Base-by-base conservation (phyloP, 1,140 invertebrate species). In the Ruditapes philippinarum region DNA sequence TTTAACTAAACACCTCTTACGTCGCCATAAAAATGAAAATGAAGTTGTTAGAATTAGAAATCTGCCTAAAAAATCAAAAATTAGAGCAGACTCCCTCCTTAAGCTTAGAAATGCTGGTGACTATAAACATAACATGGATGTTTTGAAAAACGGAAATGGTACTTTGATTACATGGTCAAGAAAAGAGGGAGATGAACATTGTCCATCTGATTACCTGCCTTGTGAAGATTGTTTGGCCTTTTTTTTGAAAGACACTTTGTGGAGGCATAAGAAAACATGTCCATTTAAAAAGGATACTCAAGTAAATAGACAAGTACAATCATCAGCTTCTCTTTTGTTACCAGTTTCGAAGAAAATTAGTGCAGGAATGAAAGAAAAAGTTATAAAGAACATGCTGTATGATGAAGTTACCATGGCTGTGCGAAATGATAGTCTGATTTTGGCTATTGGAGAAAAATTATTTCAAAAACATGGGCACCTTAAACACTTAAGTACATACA, bases 211-310 rank as follows among this genome's bases (percentile, higher is more conserved):
- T 33, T 87, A 87, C 40, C 40, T 89, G 25, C 90, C 90, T 33
- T 91, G 90, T 87, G 65, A 87, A 54, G 57, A 91, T 60, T 91
- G 90, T 51, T 62, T 89, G 19, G 78, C 51, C 1, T 91, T 91
- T 57, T 91, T 91, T 40, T 36, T 91, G 57, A 91, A 89, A 73
- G 40, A 54, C 51, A 78, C 45, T 38, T 54, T 91, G 14, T 91
- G 90, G 88, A 45, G 87, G n/a, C 87, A 91, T 65, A 45, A 33
- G 40, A 81, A 87, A 49, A 57, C 38, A 25, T 91, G 88, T 68
- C 62, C 49, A 65, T 89, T 91, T 51, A 87, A n/a, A 65, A 87
- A 79, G 68, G 51, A 78, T 11, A 78, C 25, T 45, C n/a, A n/a
- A 38, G 25, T 28, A 65, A 60, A 76, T 38, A 76, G 65, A 36